Percentiles rank a stretch among this genome's conserved stretches.
phyloP scores from a whole-genome alignment of 2,888 invertebrate species.

The Hydrotaea cyrtoneurina region DNA sequence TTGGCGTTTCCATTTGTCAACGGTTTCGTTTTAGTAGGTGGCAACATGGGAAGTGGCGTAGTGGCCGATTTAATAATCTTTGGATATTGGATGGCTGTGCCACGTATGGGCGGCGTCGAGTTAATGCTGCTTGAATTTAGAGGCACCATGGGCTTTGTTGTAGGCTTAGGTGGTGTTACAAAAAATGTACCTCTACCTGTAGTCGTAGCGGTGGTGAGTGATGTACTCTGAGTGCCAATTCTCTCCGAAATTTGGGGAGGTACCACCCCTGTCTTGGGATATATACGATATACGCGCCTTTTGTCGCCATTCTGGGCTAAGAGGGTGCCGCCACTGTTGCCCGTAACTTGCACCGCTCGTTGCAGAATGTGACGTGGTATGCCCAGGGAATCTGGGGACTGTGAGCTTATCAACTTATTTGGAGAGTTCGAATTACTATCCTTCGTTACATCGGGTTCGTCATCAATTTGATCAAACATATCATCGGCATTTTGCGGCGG shows the following conservation, averaged over 20 bases:
- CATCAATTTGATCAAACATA: background rate
- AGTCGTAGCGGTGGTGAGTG: too few species aligned
- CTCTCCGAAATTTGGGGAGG: background rate
- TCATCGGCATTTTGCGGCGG: background rate
- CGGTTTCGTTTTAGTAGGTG: slow-evolving; percentile 9
- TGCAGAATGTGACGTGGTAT: slow-evolving; percentile 49
- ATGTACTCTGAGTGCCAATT: background rate
- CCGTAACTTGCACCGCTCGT: slow-evolving; percentile 60
- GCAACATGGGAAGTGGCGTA: slow-evolving; percentile 35
- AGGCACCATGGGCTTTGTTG: background rate
- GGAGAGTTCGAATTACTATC: background rate
- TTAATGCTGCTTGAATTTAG: background rate
- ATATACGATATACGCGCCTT: slow-evolving; percentile 53
- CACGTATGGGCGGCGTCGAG: background rate
- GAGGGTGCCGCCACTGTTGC: background rate
- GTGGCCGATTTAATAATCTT: background rate
- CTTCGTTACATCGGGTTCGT: background rate
- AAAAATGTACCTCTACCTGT: slow-evolving; percentile 14
- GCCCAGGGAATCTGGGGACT: background rate
- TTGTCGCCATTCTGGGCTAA: slow-evolving; percentile 38
- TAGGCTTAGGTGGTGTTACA: slow-evolving; percentile 21
- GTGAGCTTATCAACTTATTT: too few species aligned
- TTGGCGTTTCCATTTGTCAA: background rate
- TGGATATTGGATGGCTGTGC: background rate
- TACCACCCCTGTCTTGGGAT: slow-evolving; percentile 8